Conservation (phyloP, 2,113 vertebrate genomes). For the Trichechus manatus region DNA sequence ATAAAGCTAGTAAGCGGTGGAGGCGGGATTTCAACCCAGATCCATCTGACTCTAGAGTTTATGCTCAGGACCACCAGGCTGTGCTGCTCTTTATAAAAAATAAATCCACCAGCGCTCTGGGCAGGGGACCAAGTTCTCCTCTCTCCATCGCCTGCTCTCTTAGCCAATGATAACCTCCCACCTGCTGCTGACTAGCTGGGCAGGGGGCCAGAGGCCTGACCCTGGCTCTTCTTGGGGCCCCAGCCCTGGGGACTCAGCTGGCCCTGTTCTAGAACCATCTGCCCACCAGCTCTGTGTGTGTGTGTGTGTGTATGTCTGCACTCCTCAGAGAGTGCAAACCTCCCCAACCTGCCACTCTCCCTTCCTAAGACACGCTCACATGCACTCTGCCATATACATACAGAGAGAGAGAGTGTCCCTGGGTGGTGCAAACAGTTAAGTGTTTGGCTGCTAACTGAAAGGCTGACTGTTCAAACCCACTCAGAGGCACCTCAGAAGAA, state of each 20-base stretch:
- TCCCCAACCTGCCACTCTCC: background rate
- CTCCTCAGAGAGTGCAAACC: background rate
- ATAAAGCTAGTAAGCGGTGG: background rate
- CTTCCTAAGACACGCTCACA: background rate
- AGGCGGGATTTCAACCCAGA: background rate
- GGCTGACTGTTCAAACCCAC: background rate
- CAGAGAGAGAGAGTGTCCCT: background rate
- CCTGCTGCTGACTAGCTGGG: background rate
- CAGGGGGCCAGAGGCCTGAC: background rate
- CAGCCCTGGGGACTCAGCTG: background rate
- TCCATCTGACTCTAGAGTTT: background rate
- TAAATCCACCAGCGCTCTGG: background rate
- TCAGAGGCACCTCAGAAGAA: background rate
- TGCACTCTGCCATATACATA: background rate
- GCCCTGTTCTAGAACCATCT: background rate
- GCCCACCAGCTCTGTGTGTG: background rate
- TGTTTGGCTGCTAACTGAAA: background rate
- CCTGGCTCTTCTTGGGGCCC: background rate
- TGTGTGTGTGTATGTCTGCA: background rate
- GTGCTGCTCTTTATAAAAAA: background rate
- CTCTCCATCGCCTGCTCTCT: background rate
- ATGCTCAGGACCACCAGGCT: background rate
- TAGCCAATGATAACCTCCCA: background rate
- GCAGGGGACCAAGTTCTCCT: fast-evolving
- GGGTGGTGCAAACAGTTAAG: background rate